A percentile compares a stretch with the other conserved stretches of the same genome.
Evolutionary conservation across 2,113 vertebrate genomes (phyloP).

Genomic region (Mus musculus): DNA sequence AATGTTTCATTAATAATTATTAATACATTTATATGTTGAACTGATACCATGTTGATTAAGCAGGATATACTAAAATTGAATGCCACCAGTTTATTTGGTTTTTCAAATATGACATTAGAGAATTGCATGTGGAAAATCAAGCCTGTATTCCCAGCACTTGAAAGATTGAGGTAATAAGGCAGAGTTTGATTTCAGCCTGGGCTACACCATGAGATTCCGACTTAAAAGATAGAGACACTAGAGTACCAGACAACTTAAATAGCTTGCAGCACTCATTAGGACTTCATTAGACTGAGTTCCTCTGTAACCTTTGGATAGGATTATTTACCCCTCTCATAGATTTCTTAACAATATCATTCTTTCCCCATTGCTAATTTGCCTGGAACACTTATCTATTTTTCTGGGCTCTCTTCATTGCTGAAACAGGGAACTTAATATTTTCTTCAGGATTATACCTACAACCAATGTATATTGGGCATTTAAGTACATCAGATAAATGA

Average conservation of each 20-base stretch:
- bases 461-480: neutral
- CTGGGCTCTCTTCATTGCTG: neutral
- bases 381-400: neutral
- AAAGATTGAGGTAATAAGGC: neutral
- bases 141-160: neutral
- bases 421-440: neutral
- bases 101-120: neutral
- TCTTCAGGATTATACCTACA: neutral
- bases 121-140: neutral
- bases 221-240: neutral
- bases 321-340: neutral
- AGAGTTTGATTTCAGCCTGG: neutral
- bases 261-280: neutral
- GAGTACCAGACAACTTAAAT: neutral
- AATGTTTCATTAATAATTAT: neutral
- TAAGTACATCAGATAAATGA: neutral
- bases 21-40: conserved; percentile 17
- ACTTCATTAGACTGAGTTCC: neutral
- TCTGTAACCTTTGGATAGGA: neutral
- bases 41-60: neutral
- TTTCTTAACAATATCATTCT: neutral
- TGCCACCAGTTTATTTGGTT: neutral
- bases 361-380: neutral
- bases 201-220: neutral
- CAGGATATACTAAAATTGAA: neutral